Evolutionary conservation across 2,113 vertebrate species (phyloP).

Genomic region (Diphyllodes magnificus): DNA sequence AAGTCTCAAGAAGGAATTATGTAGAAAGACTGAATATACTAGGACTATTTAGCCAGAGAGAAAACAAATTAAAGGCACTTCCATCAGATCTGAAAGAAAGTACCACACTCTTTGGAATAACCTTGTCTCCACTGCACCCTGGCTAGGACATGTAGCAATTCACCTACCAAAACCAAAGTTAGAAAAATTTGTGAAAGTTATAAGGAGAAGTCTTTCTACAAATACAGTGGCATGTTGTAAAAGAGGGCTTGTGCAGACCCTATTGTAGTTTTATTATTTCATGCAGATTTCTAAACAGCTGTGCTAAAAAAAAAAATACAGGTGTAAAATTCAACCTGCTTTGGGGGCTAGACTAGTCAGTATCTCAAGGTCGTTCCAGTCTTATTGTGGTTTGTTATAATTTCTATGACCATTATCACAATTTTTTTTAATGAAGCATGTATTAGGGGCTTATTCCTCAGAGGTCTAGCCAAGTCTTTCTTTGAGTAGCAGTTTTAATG

Average conservation of each 20-base stretch:
- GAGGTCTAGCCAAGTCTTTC: not conserved
- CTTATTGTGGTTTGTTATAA: not conserved
- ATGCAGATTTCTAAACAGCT: not conserved
- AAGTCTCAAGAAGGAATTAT: not conserved
- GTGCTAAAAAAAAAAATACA: not conserved
- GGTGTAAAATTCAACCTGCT: not conserved
- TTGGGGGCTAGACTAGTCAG: not conserved
- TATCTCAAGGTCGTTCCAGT: not conserved
- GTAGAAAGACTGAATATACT: not conserved
- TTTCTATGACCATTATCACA: not conserved
- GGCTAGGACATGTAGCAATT: not conserved
- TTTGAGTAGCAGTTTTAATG: not conserved
- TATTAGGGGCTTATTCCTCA: not conserved
- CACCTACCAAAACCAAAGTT: not conserved
- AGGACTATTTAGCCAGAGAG: not conserved
- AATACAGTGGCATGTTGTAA: not conserved
- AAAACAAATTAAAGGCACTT: not conserved
- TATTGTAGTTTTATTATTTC: not conserved
- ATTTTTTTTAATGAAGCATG: not conserved
- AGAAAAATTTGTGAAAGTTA: not conserved
- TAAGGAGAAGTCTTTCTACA: not conserved
- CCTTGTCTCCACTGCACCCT: not conserved
- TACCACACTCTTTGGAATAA: not conserved
- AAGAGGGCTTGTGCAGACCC: not conserved
- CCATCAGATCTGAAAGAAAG: not conserved